Conservation (phyloP, 2,888 invertebrate species). For the Drosophila paranaensis region DNA sequence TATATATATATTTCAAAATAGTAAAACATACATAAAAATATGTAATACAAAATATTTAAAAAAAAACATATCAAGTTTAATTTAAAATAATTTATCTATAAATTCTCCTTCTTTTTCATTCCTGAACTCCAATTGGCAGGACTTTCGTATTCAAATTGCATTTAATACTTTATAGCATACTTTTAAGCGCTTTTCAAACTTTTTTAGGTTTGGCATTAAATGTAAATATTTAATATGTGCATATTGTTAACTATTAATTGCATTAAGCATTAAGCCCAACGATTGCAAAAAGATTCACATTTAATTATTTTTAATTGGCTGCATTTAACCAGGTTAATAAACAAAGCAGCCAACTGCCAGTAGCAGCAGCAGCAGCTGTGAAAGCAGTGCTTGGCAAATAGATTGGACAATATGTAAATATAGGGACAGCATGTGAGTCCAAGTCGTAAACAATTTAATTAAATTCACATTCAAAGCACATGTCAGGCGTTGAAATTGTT, state of each 20-base stretch:
- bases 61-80: too few species aligned
- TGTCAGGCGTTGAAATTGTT: constrained; percentile 1
- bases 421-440: constrained; percentile 19
- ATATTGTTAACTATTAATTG: neutral
- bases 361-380: neutral
- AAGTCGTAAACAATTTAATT: constrained; percentile 48
- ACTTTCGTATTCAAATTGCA: neutral
- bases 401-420: constrained; percentile 16
- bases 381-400: constrained; percentile 13
- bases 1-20: too few species aligned
- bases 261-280: constrained; percentile 2
- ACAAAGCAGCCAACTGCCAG: neutral
- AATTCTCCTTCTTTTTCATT: too few species aligned
- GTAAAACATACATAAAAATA: neutral
- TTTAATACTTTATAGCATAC: neutral
- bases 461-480: constrained; percentile 20
- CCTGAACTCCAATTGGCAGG: neutral
- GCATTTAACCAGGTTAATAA: constrained; percentile 19
- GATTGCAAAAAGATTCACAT: constrained; percentile 13
- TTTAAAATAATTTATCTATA: too few species aligned
- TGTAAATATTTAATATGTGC: neutral
- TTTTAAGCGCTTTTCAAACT: neutral
- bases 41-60: too few species aligned
- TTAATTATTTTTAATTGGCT: constrained; percentile 15
- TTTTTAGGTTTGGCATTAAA: neutral